A percentile compares a stretch with the other conserved stretches of the same genome.
Conservation (phyloP, 2,797 vertebrate species). For the Hylomyscus alleni region DNA sequence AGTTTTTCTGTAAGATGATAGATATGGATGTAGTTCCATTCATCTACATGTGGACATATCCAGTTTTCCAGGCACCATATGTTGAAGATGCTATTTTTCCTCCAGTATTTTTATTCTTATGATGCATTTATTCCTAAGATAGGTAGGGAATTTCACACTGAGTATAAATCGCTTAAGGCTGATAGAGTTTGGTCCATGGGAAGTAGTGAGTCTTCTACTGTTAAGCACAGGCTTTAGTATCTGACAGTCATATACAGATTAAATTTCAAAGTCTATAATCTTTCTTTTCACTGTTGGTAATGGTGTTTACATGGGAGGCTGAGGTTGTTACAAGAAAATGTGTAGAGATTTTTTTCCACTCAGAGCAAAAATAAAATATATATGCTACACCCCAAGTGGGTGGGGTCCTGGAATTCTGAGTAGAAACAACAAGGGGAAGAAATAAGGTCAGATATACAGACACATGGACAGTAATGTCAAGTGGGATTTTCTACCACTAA, state of each 20-base stretch:
- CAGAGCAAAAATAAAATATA: background rate
- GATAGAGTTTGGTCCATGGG: slow-evolving; percentile 52
- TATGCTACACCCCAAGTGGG: background rate
- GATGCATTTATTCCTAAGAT: slow-evolving; percentile 71
- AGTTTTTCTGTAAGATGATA: background rate
- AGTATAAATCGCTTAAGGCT: slow-evolving; percentile 39
- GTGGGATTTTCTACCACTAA: background rate
- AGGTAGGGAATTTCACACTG: slow-evolving; percentile 71
- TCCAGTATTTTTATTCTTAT: slow-evolving; percentile 62
- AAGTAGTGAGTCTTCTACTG: background rate
- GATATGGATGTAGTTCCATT: background rate
- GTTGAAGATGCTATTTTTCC: background rate
- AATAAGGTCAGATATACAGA: background rate
- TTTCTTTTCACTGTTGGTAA: background rate
- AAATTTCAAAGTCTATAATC: background rate
- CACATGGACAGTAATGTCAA: background rate
- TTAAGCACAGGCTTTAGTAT: background rate
- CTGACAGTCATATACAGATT: background rate
- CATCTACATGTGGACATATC: background rate
- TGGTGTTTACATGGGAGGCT: background rate
- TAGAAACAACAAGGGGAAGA: background rate
- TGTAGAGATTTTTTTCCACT: slow-evolving; percentile 64
- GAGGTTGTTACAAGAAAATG: slow-evolving; percentile 2
- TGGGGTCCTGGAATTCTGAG: background rate
- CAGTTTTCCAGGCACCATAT: background rate